Percentiles rank a stretch among this genome's conserved stretches.
Conservation (phyloP, 2,113 vertebrate genomes). For the Actenoides hombroni region DNA sequence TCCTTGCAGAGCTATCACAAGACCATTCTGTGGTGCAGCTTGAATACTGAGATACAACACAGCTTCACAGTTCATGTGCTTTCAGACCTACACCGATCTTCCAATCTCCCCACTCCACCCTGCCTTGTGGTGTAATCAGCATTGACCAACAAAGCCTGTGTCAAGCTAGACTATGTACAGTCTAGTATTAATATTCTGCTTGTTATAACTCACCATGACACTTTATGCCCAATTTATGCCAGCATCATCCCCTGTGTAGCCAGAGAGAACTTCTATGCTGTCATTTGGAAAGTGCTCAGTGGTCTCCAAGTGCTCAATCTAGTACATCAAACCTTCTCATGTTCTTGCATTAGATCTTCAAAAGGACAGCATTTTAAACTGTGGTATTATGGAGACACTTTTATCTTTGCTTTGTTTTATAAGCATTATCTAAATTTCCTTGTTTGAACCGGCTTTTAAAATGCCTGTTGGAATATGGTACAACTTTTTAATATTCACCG, state of each 20-base stretch:
- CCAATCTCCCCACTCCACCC: too few relatives aligned
- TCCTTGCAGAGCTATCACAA: neutral
- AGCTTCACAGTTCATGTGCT: neutral
- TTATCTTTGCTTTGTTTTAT: neutral
- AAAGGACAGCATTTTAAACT: neutral
- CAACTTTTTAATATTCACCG: neutral
- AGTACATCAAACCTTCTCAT: neutral
- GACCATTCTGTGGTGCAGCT: neutral
- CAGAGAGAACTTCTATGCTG: neutral
- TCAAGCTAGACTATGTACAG: neutral
- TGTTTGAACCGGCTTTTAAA: neutral
- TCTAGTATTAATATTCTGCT: neutral
- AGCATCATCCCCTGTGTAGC: neutral
- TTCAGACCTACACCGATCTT: neutral
- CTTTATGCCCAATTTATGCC: neutral
- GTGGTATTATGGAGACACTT: neutral
- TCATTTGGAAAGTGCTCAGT: neutral
- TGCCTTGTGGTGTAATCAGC: fast-evolving
- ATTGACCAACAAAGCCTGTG: neutral
- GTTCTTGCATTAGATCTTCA: neutral
- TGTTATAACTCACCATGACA: neutral
- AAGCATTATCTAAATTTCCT: neutral
- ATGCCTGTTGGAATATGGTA: neutral
- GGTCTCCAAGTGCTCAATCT: neutral
- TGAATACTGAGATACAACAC: neutral